A percentile compares a stretch with the other conserved stretches of the same genome.
Conservation (phyloP, 2,113 vertebrate genomes). For the Dermatemys mawii region DNA sequence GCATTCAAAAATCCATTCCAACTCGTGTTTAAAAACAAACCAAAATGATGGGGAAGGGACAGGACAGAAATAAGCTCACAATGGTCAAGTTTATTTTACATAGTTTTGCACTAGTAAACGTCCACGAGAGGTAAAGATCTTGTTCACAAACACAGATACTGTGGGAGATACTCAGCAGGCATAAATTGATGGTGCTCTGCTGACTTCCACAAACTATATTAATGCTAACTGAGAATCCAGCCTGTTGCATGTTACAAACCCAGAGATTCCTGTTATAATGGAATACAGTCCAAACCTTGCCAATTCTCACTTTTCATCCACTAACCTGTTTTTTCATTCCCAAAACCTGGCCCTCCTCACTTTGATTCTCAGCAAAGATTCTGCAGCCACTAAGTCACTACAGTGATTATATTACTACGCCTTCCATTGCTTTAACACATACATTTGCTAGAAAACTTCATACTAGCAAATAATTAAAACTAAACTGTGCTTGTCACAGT, state of each 20-base stretch:
- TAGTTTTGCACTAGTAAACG: not conserved
- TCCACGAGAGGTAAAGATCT: not conserved
- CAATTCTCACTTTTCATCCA: not conserved
- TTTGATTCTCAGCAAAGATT: not conserved
- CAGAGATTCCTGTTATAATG: no score
- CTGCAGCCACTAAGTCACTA: not conserved
- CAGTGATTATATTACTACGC: not conserved
- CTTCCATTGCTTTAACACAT: not conserved
- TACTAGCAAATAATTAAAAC: not conserved
- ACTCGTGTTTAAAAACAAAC: not conserved
- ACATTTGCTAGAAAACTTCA: not conserved
- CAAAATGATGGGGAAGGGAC: not conserved
- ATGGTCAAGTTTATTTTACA: accelerated
- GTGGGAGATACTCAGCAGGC: not conserved
- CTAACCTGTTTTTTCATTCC: not conserved
- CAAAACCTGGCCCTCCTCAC: not conserved
- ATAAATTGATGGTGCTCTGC: not conserved
- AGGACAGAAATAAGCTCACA: not conserved
- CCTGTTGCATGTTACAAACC: not conserved
- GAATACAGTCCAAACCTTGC: not conserved
- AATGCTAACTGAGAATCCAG: not conserved
- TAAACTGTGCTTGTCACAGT: not conserved
- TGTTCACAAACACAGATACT: not conserved
- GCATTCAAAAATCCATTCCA: not conserved
- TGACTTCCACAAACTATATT: not conserved